phyloP scores from a whole-genome alignment of 2,113 vertebrate species.

The human (Homo sapiens) region GRCh38 chrX:52199501-52200000 shows the following conservation, averaged over 20 bases:
- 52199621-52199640: not conserved
- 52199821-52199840: not conserved
- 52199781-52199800: not conserved
- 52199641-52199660: not conserved
- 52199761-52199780: not conserved
- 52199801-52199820: not conserved
- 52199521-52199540: not conserved
- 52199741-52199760: not conserved
- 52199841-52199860: not conserved
- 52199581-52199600: not conserved
- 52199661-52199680: not conserved
- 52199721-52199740: not conserved
- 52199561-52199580: not conserved
- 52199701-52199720: not conserved
- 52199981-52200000: not conserved
- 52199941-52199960: not conserved
- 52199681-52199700: not conserved
- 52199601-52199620: not conserved
- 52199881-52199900: not conserved
- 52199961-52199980: not conserved
- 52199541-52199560: not conserved
- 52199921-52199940: not conserved
- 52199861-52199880: not conserved
- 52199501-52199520: not conserved
- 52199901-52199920: not conserved